Evolutionary conservation across 23 tunicate genomes (phyloP).

Genomic region (Halocynthia roretzi): DNA sequence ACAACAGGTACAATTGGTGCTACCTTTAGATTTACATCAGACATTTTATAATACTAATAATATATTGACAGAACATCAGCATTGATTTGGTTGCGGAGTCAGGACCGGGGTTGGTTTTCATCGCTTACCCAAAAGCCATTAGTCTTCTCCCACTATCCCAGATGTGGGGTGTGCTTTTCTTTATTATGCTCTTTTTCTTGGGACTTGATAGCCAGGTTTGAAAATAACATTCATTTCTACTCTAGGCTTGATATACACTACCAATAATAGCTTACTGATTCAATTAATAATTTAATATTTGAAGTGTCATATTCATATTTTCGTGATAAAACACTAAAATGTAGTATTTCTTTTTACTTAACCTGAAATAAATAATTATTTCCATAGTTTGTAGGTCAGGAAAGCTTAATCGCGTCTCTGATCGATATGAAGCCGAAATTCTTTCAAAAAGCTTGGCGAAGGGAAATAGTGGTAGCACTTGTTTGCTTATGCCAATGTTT

Average conservation of each 20-base stretch:
- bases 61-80: conserved; percentile 23
- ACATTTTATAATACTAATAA: neutral
- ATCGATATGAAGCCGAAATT: conserved; percentile 43
- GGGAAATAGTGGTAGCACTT: conserved; percentile 40
- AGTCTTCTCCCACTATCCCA: conserved; percentile 44
- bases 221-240: neutral
- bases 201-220: conserved; percentile 56
- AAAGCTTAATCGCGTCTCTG: conserved; percentile 40
- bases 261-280: no score
- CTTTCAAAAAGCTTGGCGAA: conserved; percentile 39
- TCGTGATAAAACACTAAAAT: no score
- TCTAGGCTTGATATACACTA: neutral
- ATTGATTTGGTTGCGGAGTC: conserved; percentile 51
- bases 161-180: conserved; percentile 48
- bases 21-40: no score
- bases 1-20: conserved; percentile 53
- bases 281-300: no score
- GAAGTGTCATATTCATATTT: no score
- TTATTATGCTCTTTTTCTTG: conserved; percentile 52
- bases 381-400: conserved; percentile 66
- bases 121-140: conserved; percentile 55
- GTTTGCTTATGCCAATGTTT: conserved; percentile 37
- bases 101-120: conserved; percentile 59
- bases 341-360: no score
- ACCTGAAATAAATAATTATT: neutral